Evolutionary conservation across 2,888 invertebrate species (phyloP).

Genomic region (Zaprionus obscuricornis): DNA sequence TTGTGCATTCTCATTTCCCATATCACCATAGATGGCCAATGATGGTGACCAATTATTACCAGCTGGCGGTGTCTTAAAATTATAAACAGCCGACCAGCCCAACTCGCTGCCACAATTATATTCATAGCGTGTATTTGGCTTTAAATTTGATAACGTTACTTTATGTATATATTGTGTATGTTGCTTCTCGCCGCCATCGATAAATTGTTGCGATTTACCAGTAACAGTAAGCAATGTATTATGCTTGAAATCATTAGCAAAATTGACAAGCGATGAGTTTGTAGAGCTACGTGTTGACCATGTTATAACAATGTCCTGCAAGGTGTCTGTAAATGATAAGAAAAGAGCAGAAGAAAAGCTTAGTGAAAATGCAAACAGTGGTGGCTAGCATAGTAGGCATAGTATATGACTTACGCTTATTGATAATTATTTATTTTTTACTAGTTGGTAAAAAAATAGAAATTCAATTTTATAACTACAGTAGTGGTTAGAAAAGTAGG

Average conservation of each 20-base stretch:
- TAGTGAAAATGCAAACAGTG: too few relatives aligned
- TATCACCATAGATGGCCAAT: constrained; percentile 95
- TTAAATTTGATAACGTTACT: constrained; percentile 86
- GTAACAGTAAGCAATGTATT: constrained; percentile 82
- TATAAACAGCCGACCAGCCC: constrained; percentile 93
- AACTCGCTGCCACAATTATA: constrained; percentile 91
- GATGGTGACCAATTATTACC: constrained; percentile 90
- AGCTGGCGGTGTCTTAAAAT: constrained; percentile 89
- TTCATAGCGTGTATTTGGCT: constrained; percentile 88
- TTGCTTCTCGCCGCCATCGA: constrained; percentile 88
- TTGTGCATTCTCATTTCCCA: constrained; percentile 96
- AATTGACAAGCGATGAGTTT: constrained; percentile 88
- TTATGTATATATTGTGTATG: constrained; percentile 90
- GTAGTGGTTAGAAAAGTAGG: too few relatives aligned
- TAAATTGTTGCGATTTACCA: constrained; percentile 87
- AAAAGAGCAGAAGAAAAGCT: background rate
- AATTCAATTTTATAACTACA: too few relatives aligned
- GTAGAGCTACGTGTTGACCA: constrained; percentile 92
- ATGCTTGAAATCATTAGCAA: constrained; percentile 85
- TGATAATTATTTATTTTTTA: too few relatives aligned
- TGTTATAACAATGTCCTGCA: constrained; percentile 89
- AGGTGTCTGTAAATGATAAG: constrained; percentile 84
- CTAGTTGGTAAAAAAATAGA: too few relatives aligned
- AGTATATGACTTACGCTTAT: too few relatives aligned
- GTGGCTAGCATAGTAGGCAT: too few relatives aligned